These are phyloP conservation scores for Celastrina argiolus DNA, from an alignment of 2,888 invertebrate genomes.

Conservation along the genomic window DNA sequence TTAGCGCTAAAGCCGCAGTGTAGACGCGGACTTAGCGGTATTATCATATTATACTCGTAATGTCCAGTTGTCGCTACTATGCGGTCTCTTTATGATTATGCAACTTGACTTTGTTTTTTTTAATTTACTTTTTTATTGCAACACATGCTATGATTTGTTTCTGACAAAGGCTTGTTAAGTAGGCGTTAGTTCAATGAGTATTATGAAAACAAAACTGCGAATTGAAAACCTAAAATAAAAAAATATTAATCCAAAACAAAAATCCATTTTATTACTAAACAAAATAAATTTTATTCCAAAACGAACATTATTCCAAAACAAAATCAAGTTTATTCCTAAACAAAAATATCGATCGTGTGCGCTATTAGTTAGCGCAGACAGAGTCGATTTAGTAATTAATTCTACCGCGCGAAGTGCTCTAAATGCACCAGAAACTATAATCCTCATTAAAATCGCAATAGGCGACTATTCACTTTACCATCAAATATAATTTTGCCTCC, in stretches of 20 bases:
- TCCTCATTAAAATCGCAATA: constrained; percentile 75
- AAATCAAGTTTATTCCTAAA: neutral
- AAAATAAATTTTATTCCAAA: too few species aligned
- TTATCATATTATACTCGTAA: constrained; percentile 75
- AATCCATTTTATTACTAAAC: too few species aligned
- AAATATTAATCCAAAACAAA: too few species aligned
- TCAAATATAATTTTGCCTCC: constrained; percentile 72
- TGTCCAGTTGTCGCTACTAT: constrained; percentile 67
- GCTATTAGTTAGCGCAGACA: constrained; percentile 48
- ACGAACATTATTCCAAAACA: neutral
- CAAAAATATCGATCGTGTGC: constrained; percentile 1
- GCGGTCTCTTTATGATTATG: constrained; percentile 25
- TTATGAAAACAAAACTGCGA: too few species aligned
- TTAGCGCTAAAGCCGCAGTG: constrained; percentile 62
- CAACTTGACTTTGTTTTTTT: neutral
- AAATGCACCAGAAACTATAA: constrained; percentile 76
- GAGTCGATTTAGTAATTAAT: constrained; percentile 75
- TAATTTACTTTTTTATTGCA: neutral
- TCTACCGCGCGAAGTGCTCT: constrained; percentile 70
- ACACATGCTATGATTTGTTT: too few species aligned
- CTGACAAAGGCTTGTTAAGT: too few species aligned
- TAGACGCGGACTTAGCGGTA: constrained; percentile 68
- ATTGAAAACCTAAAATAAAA: too few species aligned
- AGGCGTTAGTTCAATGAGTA: too few species aligned
- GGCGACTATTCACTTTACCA: constrained; percentile 66